A percentile compares a stretch with the other conserved stretches of the same genome.
phyloP scores from a whole-genome alignment of 35 echinoderm and acorn worm species.

The Holothuria glaberrima region DNA sequence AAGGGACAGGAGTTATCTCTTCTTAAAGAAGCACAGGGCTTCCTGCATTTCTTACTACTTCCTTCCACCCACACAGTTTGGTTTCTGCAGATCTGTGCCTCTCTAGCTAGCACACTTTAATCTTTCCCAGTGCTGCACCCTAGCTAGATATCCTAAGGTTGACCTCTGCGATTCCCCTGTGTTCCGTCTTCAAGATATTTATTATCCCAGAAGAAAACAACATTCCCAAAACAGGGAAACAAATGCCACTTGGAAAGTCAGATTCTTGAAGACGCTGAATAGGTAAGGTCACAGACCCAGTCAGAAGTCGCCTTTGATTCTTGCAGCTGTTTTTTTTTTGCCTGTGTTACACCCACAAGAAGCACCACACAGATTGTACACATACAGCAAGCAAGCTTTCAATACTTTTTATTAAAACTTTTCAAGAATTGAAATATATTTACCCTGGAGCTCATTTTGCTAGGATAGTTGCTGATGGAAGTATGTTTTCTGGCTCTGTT shows the following conservation, averaged over 20 bases:
- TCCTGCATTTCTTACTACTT: slow-evolving; percentile 8
- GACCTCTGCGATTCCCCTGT: slow-evolving; percentile 23
- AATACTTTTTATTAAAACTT: too few species aligned
- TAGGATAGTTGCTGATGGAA: too few species aligned
- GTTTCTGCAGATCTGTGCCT: neutral
- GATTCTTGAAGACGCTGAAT: slow-evolving; percentile 12
- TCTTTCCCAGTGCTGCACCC: neutral
- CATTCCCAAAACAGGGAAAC: neutral
- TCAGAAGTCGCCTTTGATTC: slow-evolving; percentile 2
- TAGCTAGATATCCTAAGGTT: neutral
- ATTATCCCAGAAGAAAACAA: slow-evolving; percentile 35
- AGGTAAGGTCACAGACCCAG: slow-evolving; percentile 6
- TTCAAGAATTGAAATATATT: too few species aligned
- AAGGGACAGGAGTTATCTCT: too few species aligned
- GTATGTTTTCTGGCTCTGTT: too few species aligned
- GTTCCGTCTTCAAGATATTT: slow-evolving; percentile 35
- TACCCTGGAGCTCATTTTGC: too few species aligned
- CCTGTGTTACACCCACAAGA: neutral
- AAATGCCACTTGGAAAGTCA: slow-evolving; percentile 15
- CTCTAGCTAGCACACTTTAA: neutral
- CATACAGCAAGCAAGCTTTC: too few species aligned
- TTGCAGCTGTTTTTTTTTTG: slow-evolving; percentile 26
- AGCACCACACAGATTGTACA: neutral
- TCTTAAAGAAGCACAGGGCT: too few species aligned
- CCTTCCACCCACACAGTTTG: neutral